A percentile compares a stretch with the other conserved stretches of the same genome.
phyloP scores from a whole-genome alignment of 2,797 vertebrate genomes.

The Hapalemur alaotrensis region DNA sequence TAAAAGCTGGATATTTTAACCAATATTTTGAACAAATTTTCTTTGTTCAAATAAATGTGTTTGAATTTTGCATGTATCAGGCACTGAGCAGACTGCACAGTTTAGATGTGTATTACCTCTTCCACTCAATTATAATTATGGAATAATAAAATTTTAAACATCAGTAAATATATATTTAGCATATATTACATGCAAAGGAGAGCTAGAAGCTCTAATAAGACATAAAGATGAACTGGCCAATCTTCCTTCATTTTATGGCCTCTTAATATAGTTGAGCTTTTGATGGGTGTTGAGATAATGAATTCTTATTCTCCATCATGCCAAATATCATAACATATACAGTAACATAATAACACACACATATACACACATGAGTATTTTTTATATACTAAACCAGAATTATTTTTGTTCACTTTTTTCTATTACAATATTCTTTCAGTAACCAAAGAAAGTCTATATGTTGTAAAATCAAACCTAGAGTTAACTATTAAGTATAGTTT shows the following conservation, averaged over 20 bases:
- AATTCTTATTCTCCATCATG: not conserved
- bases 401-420: not conserved
- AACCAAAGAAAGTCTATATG: not conserved
- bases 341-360: not conserved
- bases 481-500: not conserved
- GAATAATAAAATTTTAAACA: not conserved
- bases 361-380: not conserved
- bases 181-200: not conserved
- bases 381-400: not conserved
- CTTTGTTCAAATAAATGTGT: not conserved
- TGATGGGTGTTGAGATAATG: not conserved
- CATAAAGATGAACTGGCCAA: not conserved
- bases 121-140: not conserved
- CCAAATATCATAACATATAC: not conserved
- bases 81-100: not conserved
- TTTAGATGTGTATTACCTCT: not conserved
- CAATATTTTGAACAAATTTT: not conserved
- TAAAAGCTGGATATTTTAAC: not conserved
- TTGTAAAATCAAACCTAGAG: not conserved
- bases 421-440: not conserved
- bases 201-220: not conserved
- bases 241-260: not conserved
- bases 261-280: not conserved
- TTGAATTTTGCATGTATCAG: not conserved
- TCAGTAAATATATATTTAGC: constrained; percentile 26